phyloP scores from a whole-genome alignment of 2,888 invertebrate genomes.

The Cephus spinipes region DNA sequence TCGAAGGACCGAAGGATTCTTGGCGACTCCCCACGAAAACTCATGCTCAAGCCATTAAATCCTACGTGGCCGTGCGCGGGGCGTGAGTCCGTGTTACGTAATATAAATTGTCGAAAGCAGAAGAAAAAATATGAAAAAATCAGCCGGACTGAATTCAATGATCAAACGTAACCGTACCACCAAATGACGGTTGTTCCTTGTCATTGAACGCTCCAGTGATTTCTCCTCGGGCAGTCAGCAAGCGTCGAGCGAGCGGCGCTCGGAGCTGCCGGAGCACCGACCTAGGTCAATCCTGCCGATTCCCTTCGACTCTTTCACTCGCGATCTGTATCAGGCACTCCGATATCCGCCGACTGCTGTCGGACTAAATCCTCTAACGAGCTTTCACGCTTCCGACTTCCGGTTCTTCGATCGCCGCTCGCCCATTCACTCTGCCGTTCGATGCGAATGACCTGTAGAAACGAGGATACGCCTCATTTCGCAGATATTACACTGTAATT shows the following conservation, averaged over 20 bases:
- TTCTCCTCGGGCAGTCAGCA: not conserved
- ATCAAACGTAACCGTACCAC: not conserved
- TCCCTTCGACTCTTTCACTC: conserved; percentile 7
- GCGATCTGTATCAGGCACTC: not conserved
- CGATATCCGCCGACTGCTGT: not conserved
- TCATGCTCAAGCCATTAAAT: too few relatives aligned
- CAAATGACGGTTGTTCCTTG: not conserved
- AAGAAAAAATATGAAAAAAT: not conserved
- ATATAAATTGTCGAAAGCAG: too few relatives aligned
- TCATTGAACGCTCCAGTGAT: not conserved
- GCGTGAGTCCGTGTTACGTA: too few relatives aligned
- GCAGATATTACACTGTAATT: too few relatives aligned
- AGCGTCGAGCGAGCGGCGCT: not conserved
- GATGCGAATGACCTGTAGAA: too few relatives aligned
- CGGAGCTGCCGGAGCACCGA: conserved; percentile 3
- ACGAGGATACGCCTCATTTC: too few relatives aligned
- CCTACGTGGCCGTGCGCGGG: too few relatives aligned
- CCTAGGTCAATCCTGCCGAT: conserved; percentile 16
- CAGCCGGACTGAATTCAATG: not conserved
- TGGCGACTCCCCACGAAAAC: too few relatives aligned
- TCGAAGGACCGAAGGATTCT: too few relatives aligned
- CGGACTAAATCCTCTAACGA: not conserved
- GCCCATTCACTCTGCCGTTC: too few relatives aligned
- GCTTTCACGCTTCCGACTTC: not conserved
- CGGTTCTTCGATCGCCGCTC: too few relatives aligned